Evolutionary conservation across 2,888 invertebrate species (phyloP), one percentile per base, ranked within the genome.

Genomic region (Dexiosoma caninum): DNA sequence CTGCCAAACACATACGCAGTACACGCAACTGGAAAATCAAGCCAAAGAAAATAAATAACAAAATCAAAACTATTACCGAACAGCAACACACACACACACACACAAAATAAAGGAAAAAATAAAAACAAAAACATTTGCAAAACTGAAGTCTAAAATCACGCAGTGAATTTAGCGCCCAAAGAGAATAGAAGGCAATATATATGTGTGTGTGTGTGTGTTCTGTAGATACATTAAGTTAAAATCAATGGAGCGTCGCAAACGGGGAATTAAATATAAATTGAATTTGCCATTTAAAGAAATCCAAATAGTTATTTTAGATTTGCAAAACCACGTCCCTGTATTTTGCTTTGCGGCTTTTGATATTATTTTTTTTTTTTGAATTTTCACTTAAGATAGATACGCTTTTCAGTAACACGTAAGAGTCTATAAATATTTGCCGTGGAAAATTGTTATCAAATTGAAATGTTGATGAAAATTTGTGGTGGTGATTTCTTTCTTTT

Each of bases 371-470:
- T n/a, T n/a, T n/a, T 64, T 64, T 57, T 57, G 14, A 3, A 7
- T 57, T 64, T 62, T 55, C n/a, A 16, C 51, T 62, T 30, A 49
- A 64, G 77, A 66, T 27, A 78, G 74, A 78, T 53, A 59, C 19
- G 23, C 16, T 80, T 67, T 37, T 66, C 37, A 40, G 46, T 30
- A 74, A 42, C 76, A 77, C 62, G 77, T 81, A 72, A 81, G 64
- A 49, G 57, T 44, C 35, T 59, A 69, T 72, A 81, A 77, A 81
- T 69, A 81, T 72, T 69, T 81, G 64, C 72, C 77, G 72, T 77
- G 59, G 57, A 81, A 81, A 81, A 81, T 74, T 69, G 77, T 77
- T 81, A 77, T 81, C 72, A 77, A 77, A 81, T 77, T 74, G 81
- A 81, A 74, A 81, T 81, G 77, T 81, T 77, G 70, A 40, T 80